A percentile compares a stretch with the other conserved stretches of the same genome.
Conservation (phyloP, 2,113 vertebrate species). For the Typhlomys cinereus region DNA sequence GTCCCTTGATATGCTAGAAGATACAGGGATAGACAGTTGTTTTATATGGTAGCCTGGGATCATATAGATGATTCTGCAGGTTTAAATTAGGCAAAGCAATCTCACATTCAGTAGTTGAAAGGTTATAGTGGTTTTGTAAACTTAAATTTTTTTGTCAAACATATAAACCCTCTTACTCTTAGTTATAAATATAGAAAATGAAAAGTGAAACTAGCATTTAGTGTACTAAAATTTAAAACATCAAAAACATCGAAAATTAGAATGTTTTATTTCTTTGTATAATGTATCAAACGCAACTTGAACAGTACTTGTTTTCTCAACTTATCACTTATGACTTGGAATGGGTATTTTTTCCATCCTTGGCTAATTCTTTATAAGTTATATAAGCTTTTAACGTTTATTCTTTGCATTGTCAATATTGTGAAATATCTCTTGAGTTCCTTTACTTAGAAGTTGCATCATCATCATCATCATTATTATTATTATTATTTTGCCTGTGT, state of each 20-base stretch:
- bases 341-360: constrained; percentile 1
- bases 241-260: constrained; percentile 18
- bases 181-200: constrained; percentile 22
- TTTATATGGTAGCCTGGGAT: neutral
- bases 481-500: neutral
- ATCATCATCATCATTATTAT: too few relatives aligned
- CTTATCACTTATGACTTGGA: neutral
- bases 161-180: constrained; percentile 20
- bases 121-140: constrained; percentile 32
- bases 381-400: constrained; percentile 5
- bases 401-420: constrained; percentile 36
- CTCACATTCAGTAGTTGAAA: constrained; percentile 1
- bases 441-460: constrained; percentile 24
- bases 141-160: constrained; percentile 30
- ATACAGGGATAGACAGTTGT: neutral
- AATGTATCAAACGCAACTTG: constrained; percentile 7
- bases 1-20: neutral
- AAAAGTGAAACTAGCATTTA: neutral
- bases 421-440: constrained; percentile 46
- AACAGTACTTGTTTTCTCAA: constrained; percentile 22
- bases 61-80: neutral
- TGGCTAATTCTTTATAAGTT: constrained; percentile 13
- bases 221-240: constrained; percentile 13
- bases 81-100: constrained; percentile 19
- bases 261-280: constrained; percentile 8